Base-by-base conservation (phyloP, 2,797 vertebrate genomes). In the Hippocampus kuda region DNA sequence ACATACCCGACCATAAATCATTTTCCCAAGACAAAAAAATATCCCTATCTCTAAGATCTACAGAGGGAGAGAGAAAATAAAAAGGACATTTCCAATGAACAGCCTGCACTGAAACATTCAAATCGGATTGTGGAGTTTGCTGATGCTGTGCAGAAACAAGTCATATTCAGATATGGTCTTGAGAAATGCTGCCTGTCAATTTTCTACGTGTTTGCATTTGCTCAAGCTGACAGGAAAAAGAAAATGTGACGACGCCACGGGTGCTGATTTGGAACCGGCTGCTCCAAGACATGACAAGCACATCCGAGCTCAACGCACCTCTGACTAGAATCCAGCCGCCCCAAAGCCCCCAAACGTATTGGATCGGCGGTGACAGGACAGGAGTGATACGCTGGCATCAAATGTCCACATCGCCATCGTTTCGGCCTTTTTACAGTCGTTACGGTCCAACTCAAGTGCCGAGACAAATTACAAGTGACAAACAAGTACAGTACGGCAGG, bases 111-210 rank as follows among this genome's bases (percentile, higher is more conserved):
- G 68, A 67, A 5, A 16, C 0, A 8, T 54, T 74, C 16, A 15
- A 51, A 13, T 66, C 70, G 48, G 69, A 79, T 70, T 48, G 70
- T 63, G 7, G 20, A 61, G 59, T 73, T 34, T 70, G 75, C 75
- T 68, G 71, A 68, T 57, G 22, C 38, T 10, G 24, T 2, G 34
- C 41, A 41, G 22, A 6, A 41, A 63, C 72, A 24, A 51, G 75
- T 68, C 77, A 65, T 81, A 79, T 82, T 77, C 69, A 71, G 76
- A 76, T 82, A 71, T 76, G 81, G 76, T 85, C 85, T 84, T 83
- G 75, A 87, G 81, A 81, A 75, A 78, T 75, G 79, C 70, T 63
- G 60, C 48, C 82, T 83, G 85, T 84, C 85, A 85, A 81, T 86
- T 81, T 83, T 72, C 77, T 72, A 76, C 70, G 75, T 74, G 76